A percentile compares a stretch with the other conserved stretches of the same genome.
Evolutionary conservation across 2,888 invertebrate species (phyloP).

Genomic region (Dasypogon diadema): DNA sequence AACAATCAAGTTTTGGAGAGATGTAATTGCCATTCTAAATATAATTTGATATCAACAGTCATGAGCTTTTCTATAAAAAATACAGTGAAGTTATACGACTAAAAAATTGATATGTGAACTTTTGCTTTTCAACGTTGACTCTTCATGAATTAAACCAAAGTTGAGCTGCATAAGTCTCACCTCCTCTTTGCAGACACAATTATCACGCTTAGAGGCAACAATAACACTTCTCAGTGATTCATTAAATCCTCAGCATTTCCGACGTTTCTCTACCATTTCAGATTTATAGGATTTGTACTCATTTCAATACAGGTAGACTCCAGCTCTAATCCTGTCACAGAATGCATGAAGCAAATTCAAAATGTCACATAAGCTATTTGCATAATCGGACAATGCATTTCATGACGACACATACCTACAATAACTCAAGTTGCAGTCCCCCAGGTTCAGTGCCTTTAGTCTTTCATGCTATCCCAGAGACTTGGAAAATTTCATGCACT

Average conservation of each 20-base stretch:
- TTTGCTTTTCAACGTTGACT: too few species aligned
- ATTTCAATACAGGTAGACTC: background rate
- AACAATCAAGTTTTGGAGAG: too few species aligned
- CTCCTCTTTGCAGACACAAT: too few species aligned
- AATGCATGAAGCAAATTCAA: slow-evolving; percentile 14
- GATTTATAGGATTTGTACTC: background rate
- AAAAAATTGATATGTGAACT: too few species aligned
- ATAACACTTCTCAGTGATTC: background rate
- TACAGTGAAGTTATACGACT: too few species aligned
- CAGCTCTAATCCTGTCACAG: background rate
- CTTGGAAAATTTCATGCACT: slow-evolving; percentile 40
- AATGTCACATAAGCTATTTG: slow-evolving; percentile 34
- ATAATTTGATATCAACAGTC: too few species aligned
- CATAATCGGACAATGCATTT: slow-evolving; percentile 45
- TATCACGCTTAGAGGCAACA: too few species aligned
- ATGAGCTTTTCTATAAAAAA: too few species aligned
- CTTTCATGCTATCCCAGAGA: background rate
- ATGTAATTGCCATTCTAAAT: too few species aligned
- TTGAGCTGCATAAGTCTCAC: too few species aligned
- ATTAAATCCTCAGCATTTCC: background rate
- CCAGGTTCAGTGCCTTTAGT: background rate
- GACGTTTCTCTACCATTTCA: background rate
- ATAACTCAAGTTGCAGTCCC: background rate
- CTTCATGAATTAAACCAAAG: too few species aligned
- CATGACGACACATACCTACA: background rate